Percentiles rank a stretch among this genome's conserved stretches.
phyloP scores from a whole-genome alignment of 2,113 vertebrate genomes.

The Irena cyanogastra region DNA sequence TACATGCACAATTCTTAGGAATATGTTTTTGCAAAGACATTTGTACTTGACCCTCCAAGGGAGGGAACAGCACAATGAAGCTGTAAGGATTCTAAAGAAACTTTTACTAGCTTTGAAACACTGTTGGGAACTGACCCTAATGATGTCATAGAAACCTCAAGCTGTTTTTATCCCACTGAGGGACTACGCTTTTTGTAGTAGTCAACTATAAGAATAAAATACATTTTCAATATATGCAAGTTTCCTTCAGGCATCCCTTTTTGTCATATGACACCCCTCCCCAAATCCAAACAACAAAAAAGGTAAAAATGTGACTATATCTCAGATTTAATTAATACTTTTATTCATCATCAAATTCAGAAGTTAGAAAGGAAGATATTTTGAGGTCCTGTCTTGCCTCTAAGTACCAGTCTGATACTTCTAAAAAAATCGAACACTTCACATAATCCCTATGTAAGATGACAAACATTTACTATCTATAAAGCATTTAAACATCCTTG shows the following conservation, averaged over 20 bases:
- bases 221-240: not conserved
- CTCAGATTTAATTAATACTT: not conserved
- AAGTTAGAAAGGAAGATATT: not conserved
- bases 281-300: not conserved
- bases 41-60: not conserved
- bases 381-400: not conserved
- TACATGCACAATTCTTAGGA: not conserved
- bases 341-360: not conserved
- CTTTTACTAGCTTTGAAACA: not conserved
- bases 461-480: not conserved
- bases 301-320: not conserved
- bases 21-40: not conserved
- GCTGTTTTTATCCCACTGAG: not conserved
- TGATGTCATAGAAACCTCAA: not conserved
- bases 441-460: not conserved
- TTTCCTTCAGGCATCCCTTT: not conserved
- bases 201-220: not conserved
- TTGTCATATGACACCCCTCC: not conserved
- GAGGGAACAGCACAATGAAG: not conserved
- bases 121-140: not conserved
- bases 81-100: not conserved
- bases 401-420: not conserved
- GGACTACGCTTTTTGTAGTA: not conserved
- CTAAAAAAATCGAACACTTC: not conserved
- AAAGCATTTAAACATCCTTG: not conserved